Percentiles rank a stretch among this genome's conserved stretches.
Evolutionary conservation across 2,113 vertebrate species (phyloP).

Genomic region (Eretmochelys imbricata): DNA sequence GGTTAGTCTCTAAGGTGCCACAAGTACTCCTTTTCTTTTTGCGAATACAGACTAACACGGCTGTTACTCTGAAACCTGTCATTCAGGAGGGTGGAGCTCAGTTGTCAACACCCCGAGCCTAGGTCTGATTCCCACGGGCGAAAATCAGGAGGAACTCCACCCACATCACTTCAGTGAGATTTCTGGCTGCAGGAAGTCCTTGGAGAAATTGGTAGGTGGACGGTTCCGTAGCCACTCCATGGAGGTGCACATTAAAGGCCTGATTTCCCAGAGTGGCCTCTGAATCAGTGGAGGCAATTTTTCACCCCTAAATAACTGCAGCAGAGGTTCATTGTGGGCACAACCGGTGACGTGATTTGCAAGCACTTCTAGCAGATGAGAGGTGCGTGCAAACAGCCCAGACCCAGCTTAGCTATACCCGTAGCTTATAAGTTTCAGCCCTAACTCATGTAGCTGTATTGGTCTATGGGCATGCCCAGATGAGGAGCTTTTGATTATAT

Average conservation of each 20-base stretch:
- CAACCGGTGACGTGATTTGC: accelerated
- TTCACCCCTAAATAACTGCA: not conserved
- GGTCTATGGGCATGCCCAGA: too few species aligned
- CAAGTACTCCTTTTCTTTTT: too few species aligned
- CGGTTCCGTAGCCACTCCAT: accelerated
- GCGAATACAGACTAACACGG: too few species aligned
- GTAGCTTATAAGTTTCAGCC: too few species aligned
- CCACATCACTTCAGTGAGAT: not conserved
- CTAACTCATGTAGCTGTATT: too few species aligned
- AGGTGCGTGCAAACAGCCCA: accelerated
- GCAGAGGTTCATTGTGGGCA: accelerated
- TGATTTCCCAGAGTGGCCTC: not conserved
- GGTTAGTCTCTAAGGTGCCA: too few species aligned
- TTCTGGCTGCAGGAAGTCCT: not conserved
- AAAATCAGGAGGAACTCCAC: not conserved
- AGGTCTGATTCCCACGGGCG: accelerated
- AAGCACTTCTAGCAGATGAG: not conserved
- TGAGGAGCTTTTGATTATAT: too few species aligned
- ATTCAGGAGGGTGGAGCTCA: not conserved
- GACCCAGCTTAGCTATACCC: not conserved
- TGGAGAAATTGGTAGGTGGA: not conserved
- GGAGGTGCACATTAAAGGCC: accelerated
- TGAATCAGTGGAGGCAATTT: not conserved
- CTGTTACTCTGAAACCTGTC: too few species aligned
- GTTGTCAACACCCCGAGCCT: not conserved